phyloP scores from a whole-genome alignment of 2,888 invertebrate species.

The Heliconius ethilla region DNA sequence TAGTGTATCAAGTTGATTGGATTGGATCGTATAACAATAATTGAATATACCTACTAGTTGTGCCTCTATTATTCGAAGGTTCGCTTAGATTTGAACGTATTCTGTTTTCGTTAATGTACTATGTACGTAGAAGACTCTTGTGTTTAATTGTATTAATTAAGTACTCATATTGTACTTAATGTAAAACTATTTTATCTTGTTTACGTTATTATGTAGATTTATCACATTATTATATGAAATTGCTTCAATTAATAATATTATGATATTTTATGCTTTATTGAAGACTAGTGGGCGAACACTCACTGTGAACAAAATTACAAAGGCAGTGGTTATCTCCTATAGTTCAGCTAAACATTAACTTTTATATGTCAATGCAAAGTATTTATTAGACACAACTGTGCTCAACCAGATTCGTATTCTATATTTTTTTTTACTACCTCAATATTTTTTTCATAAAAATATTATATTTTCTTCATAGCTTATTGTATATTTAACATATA shows the following conservation, averaged over 20 bases:
- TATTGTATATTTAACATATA: slow-evolving; percentile 31
- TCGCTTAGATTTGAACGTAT: slow-evolving; percentile 16
- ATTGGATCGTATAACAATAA: slow-evolving; percentile 37
- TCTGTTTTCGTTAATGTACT: neutral
- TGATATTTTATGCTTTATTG: too few species aligned
- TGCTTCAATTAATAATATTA: too few species aligned
- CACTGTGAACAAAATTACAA: too few species aligned
- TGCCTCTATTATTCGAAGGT: slow-evolving; percentile 23
- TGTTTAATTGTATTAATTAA: neutral
- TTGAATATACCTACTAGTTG: slow-evolving; percentile 32
- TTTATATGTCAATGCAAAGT: too few species aligned
- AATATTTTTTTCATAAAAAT: neutral
- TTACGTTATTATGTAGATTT: neutral
- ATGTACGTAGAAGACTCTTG: neutral
- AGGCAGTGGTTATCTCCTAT: too few species aligned
- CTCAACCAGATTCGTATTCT: too few species aligned
- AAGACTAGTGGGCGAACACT: too few species aligned
- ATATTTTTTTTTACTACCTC: too few species aligned
- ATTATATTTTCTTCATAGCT: slow-evolving; percentile 19
- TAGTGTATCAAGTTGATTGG: slow-evolving; percentile 43
- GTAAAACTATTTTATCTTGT: neutral
- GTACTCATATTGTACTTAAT: neutral
- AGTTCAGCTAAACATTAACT: too few species aligned
- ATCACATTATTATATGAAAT: too few species aligned
- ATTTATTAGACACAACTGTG: too few species aligned